Base-by-base conservation (phyloP, 2,888 invertebrate species). In the Ectemnius lituratus region DNA sequence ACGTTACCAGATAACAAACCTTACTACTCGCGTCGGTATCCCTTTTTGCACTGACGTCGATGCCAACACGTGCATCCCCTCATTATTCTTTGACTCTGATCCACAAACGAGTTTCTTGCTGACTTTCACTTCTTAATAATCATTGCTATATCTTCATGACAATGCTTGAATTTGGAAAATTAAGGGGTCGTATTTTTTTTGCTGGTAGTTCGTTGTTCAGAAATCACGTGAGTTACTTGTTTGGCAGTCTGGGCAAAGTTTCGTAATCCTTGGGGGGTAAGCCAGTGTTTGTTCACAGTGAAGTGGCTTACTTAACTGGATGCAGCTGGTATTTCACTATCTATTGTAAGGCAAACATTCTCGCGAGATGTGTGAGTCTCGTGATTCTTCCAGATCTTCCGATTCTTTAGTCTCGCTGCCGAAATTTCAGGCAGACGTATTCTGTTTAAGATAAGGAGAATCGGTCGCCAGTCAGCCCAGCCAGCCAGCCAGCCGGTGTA, bases 1-100 rank as follows among this genome's bases (percentile, higher is more conserved):
- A 46, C 60, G 62, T 59, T 62, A 59, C n/a, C 49, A 79, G 82
- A 82, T 82, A 82, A 82, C 73, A 75, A 20, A n/a, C n/a, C 45
- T 61, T 73, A 64, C 69, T 72, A 56, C 67, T 62, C 52, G 23
- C 65, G 72, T 67, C 68, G 62, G 60, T 61, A 28, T 52, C 67
- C 52, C 18, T 62, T 67, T 66, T 45, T 63, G 58, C 52, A 56
- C 23, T 23, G 16, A 62, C 56, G 57, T 20, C 45, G n/a, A 4
- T 46, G 11, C 67, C 37, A 60, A 8, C 23, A 61, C 28, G 57
- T 46, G 18, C 28, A 37, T 11, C 60, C 28, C 28, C 18, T 20
- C 6, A n/a, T 20, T 23, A 23, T 23, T 23, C 23, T 23, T 23
- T 23, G 3, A 23, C 23, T 23, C 3, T 23, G 20, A 20, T 2